Base-by-base conservation (phyloP, 2,888 invertebrate genomes). In the Steromphala cineraria region DNA sequence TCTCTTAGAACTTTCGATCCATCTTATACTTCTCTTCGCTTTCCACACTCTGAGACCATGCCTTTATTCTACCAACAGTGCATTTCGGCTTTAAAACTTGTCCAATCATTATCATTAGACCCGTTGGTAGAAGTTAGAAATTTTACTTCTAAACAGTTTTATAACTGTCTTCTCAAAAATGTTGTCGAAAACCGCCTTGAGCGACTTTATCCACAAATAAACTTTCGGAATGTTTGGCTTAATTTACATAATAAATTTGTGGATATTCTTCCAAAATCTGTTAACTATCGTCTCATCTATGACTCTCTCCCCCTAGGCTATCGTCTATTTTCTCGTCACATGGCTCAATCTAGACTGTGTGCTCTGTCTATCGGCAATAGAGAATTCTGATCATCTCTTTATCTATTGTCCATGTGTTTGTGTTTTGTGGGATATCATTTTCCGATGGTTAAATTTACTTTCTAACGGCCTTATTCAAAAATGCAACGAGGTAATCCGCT, bases 11-110 rank as follows among this genome's bases (percentile, higher is more conserved):
- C 52, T 13, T 36, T 67, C n/a, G 67, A 78, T 55, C 53, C 71
- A n/a, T 24, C 19, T 7, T 67, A 79, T 46, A 40, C 71, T 56
- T 53, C 40, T 75, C 62, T 71, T 53, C 24, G 53, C 10, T 21
- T 78, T 17, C 80, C 80, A 10, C 78, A 80, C 53, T 80, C 78
- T 62, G 82, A 82, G 24, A 19, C 40, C 52, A 52, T 80, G 28
- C 82, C 82, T 7, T 21, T 76, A 3, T 82, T 82, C 56, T 82
- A 82, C 24, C 36, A 15, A 53, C 13, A 46, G 2, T 80, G 75
- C 36, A 31, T 75, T n/a, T 40, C n/a, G 3, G 67, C 62, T 0
- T 46, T 75, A 36, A 67, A 62, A 40, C 13, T 19, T 3, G 36
- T 74, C 13, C 31, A 74, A 28, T n/a, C 24, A 2, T n/a, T 19